Evolutionary conservation across 2,797 vertebrate species (phyloP).

Genomic region (Furcifer pardalis): DNA sequence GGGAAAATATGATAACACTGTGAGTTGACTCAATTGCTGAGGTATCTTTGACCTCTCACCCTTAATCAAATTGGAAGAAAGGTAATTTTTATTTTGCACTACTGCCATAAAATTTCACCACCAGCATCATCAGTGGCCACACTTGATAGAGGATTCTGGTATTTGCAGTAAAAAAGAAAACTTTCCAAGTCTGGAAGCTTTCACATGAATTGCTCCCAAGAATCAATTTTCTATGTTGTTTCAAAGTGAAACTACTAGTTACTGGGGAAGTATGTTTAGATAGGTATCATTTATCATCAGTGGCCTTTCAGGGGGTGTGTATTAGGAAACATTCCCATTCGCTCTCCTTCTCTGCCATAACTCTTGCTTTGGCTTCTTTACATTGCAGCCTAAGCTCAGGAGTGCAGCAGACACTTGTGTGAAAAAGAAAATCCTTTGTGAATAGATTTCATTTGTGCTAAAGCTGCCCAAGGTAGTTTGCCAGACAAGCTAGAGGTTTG

Average conservation of each 20-base stretch:
- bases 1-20: too few relatives aligned
- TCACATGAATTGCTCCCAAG: conserved; percentile 24
- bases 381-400: conserved; percentile 16
- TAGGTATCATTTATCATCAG: not conserved
- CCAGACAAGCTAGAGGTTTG: conserved; percentile 44
- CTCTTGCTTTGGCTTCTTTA: not conserved
- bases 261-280: not conserved
- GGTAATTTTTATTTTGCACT: not conserved
- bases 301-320: not conserved
- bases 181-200: not conserved
- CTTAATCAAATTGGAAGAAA: not conserved
- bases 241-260: not conserved
- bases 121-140: not conserved
- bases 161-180: not conserved
- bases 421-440: conserved; percentile 24
- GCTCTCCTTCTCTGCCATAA: not conserved
- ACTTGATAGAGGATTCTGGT: not conserved
- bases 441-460: conserved; percentile 13
- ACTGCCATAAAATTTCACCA: not conserved
- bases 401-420: conserved; percentile 8
- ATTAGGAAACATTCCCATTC: not conserved
- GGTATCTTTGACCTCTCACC: not conserved
- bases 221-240: conserved; percentile 1
- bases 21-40: not conserved
- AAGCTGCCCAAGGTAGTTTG: conserved; percentile 52